phyloP scores from a whole-genome alignment of 1,140 invertebrate species.

The Microvelia longipes region DNA sequence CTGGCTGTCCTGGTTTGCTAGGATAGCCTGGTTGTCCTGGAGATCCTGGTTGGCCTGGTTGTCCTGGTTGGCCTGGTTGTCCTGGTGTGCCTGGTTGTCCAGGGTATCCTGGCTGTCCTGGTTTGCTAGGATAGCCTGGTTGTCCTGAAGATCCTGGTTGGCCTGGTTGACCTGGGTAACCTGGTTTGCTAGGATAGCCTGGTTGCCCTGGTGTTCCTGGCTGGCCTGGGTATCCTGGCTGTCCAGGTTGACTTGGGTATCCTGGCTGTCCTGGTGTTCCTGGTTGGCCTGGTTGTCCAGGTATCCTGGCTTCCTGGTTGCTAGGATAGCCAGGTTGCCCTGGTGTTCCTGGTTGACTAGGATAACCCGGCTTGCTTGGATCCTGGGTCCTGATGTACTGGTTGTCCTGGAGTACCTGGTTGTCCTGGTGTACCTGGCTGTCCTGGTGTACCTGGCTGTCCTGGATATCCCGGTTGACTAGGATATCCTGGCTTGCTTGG shows the following conservation, averaged over 20 bases:
- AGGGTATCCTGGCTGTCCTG: slow-evolving; percentile 17
- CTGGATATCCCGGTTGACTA: slow-evolving; percentile 14
- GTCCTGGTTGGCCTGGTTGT: slow-evolving; percentile 18
- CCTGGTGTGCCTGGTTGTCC: slow-evolving; percentile 15
- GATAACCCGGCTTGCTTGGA: slow-evolving; percentile 9
- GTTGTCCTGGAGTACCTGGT: slow-evolving; percentile 17
- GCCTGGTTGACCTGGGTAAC: no score
- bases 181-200: slow-evolving; percentile 19
- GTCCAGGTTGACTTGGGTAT: slow-evolving; percentile 13
- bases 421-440: slow-evolving; percentile 15
- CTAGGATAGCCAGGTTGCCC: slow-evolving; percentile 16
- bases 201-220: slow-evolving; percentile 21
- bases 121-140: slow-evolving; percentile 18
- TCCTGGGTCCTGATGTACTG: slow-evolving; percentile 20
- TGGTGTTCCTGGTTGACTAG: slow-evolving; percentile 16
- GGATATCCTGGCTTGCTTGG: slow-evolving; percentile 14
- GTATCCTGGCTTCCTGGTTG: slow-evolving; percentile 18
- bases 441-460: slow-evolving; percentile 13
- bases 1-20: slow-evolving; percentile 18
- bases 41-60: slow-evolving; percentile 19
- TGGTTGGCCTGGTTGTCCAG: slow-evolving; percentile 21
- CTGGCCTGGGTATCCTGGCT: slow-evolving; percentile 15
- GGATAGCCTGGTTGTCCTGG: slow-evolving; percentile 21
- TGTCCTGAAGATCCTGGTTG: slow-evolving; percentile 18
- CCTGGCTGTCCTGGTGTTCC: slow-evolving; percentile 18